Percentiles rank a stretch among this genome's conserved stretches.
Conservation (phyloP, 2,113 vertebrate genomes). For the Eptatretus burgeri region DNA sequence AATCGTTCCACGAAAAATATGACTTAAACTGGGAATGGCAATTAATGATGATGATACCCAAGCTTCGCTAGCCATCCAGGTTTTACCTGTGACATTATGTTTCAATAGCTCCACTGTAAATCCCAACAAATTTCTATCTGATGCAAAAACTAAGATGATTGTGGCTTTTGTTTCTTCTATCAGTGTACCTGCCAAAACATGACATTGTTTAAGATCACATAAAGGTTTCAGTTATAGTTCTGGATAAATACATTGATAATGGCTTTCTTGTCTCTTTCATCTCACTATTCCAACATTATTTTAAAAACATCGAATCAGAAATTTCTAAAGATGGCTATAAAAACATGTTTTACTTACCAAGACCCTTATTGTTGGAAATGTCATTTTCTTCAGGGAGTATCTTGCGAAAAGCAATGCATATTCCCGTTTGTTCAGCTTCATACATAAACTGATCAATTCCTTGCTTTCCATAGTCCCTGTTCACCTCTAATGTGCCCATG, state of each 20-base stretch:
- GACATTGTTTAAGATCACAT: too few relatives aligned
- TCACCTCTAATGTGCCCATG: slow-evolving; percentile 24
- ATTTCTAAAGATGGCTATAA: slow-evolving; percentile 10
- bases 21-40: slow-evolving; percentile 20
- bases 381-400: slow-evolving; percentile 30
- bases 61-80: slow-evolving; percentile 39
- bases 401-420: slow-evolving; percentile 43
- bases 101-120: slow-evolving; percentile 23
- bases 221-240: too few relatives aligned
- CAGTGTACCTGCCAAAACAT: neutral
- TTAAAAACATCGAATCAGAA: too few relatives aligned
- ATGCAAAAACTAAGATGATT: slow-evolving; percentile 38
- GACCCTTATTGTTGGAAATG: slow-evolving; percentile 20
- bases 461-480: slow-evolving; percentile 48
- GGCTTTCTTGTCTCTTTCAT: too few relatives aligned
- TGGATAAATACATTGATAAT: too few relatives aligned
- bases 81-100: slow-evolving; percentile 30
- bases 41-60: slow-evolving; percentile 40
- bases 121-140: slow-evolving; percentile 34
- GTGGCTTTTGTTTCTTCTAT: slow-evolving; percentile 25
- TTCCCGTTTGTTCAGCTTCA: slow-evolving; percentile 24
- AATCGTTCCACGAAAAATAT: slow-evolving; percentile 27
- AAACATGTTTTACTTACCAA: slow-evolving; percentile 14
- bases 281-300: too few relatives aligned
- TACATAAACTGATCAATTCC: slow-evolving; percentile 39